phyloP scores from a whole-genome alignment of 2,797 vertebrate genomes.

The Sebastolobus alascanus region DNA sequence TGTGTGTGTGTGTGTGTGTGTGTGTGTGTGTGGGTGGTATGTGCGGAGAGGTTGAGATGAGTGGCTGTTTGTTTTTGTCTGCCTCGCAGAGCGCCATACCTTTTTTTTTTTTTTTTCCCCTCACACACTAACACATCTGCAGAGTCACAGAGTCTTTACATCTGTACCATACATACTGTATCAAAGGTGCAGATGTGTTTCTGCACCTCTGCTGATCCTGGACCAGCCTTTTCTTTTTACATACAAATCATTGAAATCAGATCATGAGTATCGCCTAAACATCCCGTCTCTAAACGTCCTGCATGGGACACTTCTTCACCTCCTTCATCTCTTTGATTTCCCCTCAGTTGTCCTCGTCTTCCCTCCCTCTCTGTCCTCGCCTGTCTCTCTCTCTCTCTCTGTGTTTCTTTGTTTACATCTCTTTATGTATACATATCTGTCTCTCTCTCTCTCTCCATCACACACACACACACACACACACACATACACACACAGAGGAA shows the following conservation, averaged over 20 bases:
- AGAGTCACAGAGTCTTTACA: constrained; percentile 37
- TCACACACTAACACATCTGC: constrained; percentile 54
- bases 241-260: neutral
- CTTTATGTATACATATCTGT: constrained; percentile 38
- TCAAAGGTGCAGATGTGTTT: constrained; percentile 24
- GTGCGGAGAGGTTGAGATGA: constrained; percentile 76
- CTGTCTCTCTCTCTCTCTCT: constrained; percentile 13
- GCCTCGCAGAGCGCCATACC: constrained; percentile 60
- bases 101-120: neutral
- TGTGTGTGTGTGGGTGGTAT: constrained; percentile 50
- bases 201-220: neutral
- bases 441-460: neutral
- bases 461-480: too few species aligned
- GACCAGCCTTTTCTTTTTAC: neutral
- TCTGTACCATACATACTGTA: neutral
- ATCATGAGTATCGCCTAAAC: neutral
- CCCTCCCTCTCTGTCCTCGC: neutral
- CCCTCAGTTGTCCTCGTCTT: neutral
- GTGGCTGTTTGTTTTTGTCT: constrained; percentile 84
- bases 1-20: constrained; percentile 27
- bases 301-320: constrained; percentile 22
- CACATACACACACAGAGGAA: constrained; percentile 33
- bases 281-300: constrained; percentile 9
- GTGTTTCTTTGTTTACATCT: constrained; percentile 62
- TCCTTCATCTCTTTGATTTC: neutral